These are phyloP conservation scores for Neomicropteryx cornuta DNA, from an alignment of 1,140 invertebrate genomes.

Conservation along the genomic window DNA sequence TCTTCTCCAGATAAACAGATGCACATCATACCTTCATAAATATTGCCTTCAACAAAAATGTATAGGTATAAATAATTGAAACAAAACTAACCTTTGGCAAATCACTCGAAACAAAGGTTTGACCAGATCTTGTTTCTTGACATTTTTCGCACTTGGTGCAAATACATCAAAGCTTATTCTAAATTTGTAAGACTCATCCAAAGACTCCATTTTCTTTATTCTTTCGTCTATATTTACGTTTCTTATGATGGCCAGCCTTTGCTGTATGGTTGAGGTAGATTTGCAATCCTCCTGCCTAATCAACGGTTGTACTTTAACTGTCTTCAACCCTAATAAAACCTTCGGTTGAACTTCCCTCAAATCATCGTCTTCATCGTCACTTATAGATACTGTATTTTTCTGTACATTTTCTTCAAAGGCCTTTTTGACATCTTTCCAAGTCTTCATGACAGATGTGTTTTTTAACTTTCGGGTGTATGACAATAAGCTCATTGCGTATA, in stretches of 20 bases:
- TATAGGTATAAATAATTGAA: constrained; percentile 1
- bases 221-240: too few relatives aligned
- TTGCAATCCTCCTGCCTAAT: constrained; percentile 25
- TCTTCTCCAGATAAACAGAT: too few relatives aligned
- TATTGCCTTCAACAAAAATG: too few relatives aligned
- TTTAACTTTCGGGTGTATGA: too few relatives aligned
- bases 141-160: constrained; percentile 29
- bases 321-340: constrained; percentile 11
- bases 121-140: constrained; percentile 27
- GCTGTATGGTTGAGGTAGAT: constrained; percentile 21
- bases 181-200: constrained; percentile 21
- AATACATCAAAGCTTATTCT: constrained; percentile 33
- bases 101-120: constrained; percentile 29
- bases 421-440: constrained; percentile 12
- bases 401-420: constrained; percentile 9
- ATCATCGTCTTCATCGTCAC: constrained; percentile 23
- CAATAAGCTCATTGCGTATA: too few relatives aligned
- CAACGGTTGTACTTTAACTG: constrained; percentile 18
- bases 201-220: too few relatives aligned
- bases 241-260: constrained; percentile 27
- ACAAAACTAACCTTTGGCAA: constrained; percentile 27
- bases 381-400: constrained; percentile 10
- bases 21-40: too few relatives aligned
- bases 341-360: constrained; percentile 13
- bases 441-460: constrained; percentile 7